Evolutionary conservation across 2,797 vertebrate genomes (phyloP).

Genomic region (Neoniphon sammara): DNA sequence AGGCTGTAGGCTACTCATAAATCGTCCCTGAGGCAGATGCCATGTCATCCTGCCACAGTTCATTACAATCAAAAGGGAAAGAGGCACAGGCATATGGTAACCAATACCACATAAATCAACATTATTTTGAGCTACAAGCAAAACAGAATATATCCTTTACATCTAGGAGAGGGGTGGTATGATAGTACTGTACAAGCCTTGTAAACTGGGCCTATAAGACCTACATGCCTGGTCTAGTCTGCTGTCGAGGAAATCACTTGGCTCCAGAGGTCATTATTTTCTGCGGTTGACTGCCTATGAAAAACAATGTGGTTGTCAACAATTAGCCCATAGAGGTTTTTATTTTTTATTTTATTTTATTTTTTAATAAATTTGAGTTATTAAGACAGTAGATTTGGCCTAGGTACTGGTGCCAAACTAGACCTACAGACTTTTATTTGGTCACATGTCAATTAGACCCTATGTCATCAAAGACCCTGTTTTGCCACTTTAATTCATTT

Average conservation of each 20-base stretch:
- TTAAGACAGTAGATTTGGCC: no score
- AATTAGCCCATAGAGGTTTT: no score
- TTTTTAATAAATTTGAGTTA: no score
- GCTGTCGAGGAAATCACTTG: constrained; percentile 22
- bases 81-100: background rate
- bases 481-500: no score
- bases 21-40: constrained; percentile 4
- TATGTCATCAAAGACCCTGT: no score
- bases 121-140: background rate
- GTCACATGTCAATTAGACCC: no score
- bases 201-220: background rate
- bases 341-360: no score
- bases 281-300: no score
- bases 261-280: no score
- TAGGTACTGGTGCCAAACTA: no score
- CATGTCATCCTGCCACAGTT: constrained; percentile 2
- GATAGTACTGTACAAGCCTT: no score
- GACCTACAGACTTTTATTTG: background rate
- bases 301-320: no score
- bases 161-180: background rate
- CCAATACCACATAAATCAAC: background rate
- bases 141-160: constrained; percentile 11
- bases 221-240: background rate
- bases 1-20: background rate
- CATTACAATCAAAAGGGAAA: constrained; percentile 5